phyloP scores from a whole-genome alignment of 2,888 invertebrate genomes.

The Metacarcinus magister region DNA sequence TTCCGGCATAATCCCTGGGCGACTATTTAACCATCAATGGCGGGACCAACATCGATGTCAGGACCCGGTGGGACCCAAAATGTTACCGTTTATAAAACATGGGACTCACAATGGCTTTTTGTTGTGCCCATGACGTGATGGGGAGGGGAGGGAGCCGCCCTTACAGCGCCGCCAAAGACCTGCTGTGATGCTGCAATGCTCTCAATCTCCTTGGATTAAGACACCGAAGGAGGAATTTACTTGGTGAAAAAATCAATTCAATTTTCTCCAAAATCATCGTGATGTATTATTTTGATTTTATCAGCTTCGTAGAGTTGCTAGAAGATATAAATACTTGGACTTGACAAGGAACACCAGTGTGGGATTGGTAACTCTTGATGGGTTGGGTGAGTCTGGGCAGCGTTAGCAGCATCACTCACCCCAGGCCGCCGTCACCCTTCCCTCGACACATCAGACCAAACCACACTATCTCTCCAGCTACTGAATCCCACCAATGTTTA shows the following conservation, averaged over 20 bases:
- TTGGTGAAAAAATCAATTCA: neutral
- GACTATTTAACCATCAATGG: conserved; percentile 72
- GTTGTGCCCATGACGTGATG: conserved; percentile 69
- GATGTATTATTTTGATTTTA: neutral
- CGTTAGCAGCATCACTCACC: conserved; percentile 58
- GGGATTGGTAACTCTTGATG: conserved; percentile 51
- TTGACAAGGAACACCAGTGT: neutral
- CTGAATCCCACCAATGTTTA: neutral
- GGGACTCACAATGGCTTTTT: conserved; percentile 66
- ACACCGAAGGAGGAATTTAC: neutral
- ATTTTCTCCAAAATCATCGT: neutral
- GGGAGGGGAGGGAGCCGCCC: conserved; percentile 37
- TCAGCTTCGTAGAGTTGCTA: neutral
- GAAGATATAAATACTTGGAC: neutral
- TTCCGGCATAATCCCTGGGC: conserved; percentile 63
- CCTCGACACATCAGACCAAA: neutral
- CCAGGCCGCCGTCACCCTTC: neutral
- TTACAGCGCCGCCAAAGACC: conserved; percentile 55
- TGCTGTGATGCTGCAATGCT: neutral
- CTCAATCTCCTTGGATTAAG: neutral
- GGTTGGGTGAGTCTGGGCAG: conserved; percentile 22
- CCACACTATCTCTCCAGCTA: neutral
- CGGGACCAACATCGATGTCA: conserved; percentile 71
- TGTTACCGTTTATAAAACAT: conserved; percentile 77
- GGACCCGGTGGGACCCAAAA: conserved; percentile 69